These are phyloP conservation scores for Clarias gariepinus DNA, from an alignment of 2,113 vertebrate species.

Conservation along the genomic window DNA sequence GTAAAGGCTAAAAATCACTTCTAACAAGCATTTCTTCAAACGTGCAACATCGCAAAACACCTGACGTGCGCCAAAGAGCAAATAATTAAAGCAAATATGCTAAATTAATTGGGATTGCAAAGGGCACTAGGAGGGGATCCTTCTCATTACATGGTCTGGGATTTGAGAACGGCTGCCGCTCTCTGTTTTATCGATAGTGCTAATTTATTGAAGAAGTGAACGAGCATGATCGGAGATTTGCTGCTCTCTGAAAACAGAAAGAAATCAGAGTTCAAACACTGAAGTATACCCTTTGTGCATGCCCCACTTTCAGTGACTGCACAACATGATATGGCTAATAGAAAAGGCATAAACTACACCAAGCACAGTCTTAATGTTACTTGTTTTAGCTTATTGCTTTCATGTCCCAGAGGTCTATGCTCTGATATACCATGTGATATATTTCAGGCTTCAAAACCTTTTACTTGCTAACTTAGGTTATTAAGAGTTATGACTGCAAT, in stretches of 20 bases:
- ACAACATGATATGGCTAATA: not conserved
- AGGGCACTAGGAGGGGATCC: not conserved
- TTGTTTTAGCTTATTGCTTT: slow-evolving; percentile 3
- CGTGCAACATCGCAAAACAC: slow-evolving; percentile 1
- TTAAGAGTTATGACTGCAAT: slow-evolving; percentile 27
- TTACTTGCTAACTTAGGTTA: slow-evolving; percentile 24
- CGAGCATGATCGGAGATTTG: not conserved
- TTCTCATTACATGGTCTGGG: slow-evolving; percentile 9
- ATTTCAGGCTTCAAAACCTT: slow-evolving; percentile 33
- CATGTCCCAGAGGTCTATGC: slow-evolving; percentile 1
- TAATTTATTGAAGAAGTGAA: not conserved
- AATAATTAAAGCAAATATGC: slow-evolving; percentile 21
- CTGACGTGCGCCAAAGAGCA: not conserved
- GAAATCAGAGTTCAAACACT: not conserved
- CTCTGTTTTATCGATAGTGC: not conserved
- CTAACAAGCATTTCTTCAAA: slow-evolving; percentile 12
- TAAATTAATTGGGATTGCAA: slow-evolving; percentile 12
- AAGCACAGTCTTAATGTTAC: slow-evolving; percentile 8
- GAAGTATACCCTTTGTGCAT: not conserved
- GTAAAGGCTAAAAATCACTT: slow-evolving; percentile 23
- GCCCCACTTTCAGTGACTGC: not conserved
- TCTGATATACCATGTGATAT: slow-evolving; percentile 14
- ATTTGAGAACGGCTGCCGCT: slow-evolving; percentile 6
- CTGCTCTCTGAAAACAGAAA: not conserved
- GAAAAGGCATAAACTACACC: slow-evolving; percentile 2